Base-by-base conservation (phyloP, 2,888 invertebrate genomes). In the Druceiella hillmani region DNA sequence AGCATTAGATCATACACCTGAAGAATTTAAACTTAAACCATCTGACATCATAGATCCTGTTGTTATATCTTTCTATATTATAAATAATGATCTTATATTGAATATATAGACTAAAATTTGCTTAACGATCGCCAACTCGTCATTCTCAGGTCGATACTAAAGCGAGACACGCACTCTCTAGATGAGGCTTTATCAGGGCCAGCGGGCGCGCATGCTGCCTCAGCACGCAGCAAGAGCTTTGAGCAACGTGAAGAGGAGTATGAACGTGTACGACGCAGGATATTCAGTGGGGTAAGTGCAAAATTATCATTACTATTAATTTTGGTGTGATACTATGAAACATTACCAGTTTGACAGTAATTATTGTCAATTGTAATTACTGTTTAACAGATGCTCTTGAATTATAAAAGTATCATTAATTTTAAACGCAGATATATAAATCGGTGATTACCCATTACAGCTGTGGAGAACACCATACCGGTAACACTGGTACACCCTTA, bases 201-300 rank as follows among this genome's bases (percentile, higher is more conserved):
- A 1, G 48, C 56, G 0, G 44, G 53, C 2, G 48, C 54, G 0
- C 57, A 55, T 22, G 55, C 56, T 2, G 38, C 39, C 12, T 30
- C 44, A 1, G 39, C 40, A 17, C 52, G 68, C 2, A 67, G 86
- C 61, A 88, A 87, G 57, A 89, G 92, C 49, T 83, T 93, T 53
- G 94, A 95, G 61, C 93, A 94, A 63, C 74, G 94, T 16, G 90
- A 92, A 64, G 85, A 85, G 55, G 88, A 90, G 52, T 94, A 94
- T 59, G 87, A 89, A 58, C 79, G 86, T 55, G 88, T 82, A 33
- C 75, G 89, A 40, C 76, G 85, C 47, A 78, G 93, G 63, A 94
- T 94, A 68, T 94, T 94, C 59, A 85, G 77, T 47, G 53, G 64
- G 49, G 66, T 74, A 58, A 54, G 74, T 48, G 5, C n/a, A 6